Percentiles rank a stretch among this genome's conserved stretches.
phyloP scores from a whole-genome alignment of 2,888 invertebrate species.

The Parnassius apollo region DNA sequence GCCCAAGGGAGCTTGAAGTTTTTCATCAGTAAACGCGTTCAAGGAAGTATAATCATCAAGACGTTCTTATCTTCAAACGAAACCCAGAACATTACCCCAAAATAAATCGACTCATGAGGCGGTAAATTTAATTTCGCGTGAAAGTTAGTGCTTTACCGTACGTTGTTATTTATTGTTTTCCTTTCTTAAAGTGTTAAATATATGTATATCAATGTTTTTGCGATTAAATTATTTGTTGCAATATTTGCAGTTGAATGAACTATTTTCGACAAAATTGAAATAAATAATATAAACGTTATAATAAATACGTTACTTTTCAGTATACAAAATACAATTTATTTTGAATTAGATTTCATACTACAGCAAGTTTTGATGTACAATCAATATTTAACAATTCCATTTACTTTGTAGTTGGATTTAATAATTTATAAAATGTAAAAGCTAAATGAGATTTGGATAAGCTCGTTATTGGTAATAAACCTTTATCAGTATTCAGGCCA shows the following conservation, averaged over 20 bases:
- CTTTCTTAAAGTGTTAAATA: too few relatives aligned
- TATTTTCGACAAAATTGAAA: too few relatives aligned
- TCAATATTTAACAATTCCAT: slow-evolving; percentile 26
- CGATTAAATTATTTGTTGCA: too few relatives aligned
- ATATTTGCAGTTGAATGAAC: too few relatives aligned
- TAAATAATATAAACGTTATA: too few relatives aligned
- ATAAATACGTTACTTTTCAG: too few relatives aligned
- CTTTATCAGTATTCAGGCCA: slow-evolving; percentile 45
- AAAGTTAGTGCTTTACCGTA: slow-evolving; percentile 58
- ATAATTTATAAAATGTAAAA: slow-evolving; percentile 25
- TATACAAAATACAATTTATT: too few relatives aligned
- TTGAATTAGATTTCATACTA: not conserved
- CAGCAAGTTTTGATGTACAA: slow-evolving; percentile 17
- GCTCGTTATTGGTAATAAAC: slow-evolving; percentile 36
- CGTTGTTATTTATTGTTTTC: slow-evolving; percentile 30
- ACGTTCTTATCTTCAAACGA: slow-evolving; percentile 53
- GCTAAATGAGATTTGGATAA: slow-evolving; percentile 27
- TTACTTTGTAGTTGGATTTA: slow-evolving; percentile 10
- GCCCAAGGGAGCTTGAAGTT: slow-evolving; percentile 51
- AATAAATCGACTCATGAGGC: slow-evolving; percentile 62
- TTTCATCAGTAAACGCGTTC: slow-evolving; percentile 45
- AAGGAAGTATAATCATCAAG: slow-evolving; percentile 45
- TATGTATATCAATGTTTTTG: too few relatives aligned
- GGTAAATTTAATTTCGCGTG: slow-evolving; percentile 66
- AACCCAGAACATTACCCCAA: slow-evolving; percentile 56